phyloP scores from a whole-genome alignment of 2,113 vertebrate genomes.

The Ivindomyrus marchei region DNA sequence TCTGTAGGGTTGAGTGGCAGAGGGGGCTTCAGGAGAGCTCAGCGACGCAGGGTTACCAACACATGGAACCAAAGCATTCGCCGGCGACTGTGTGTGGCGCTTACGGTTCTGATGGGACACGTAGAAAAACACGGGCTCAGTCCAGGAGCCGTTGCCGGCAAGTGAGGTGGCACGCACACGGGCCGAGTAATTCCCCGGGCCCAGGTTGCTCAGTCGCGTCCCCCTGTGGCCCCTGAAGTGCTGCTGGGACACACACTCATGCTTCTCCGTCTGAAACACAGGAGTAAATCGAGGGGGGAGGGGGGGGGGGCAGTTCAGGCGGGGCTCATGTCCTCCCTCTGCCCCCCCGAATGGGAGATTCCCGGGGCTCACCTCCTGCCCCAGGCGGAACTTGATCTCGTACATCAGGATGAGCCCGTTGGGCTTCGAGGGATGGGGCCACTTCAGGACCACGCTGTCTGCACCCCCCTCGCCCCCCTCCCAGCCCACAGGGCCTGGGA shows the following conservation, averaged over 20 bases:
- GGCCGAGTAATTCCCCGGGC: constrained; percentile 87
- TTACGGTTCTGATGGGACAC: constrained; percentile 78
- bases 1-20: constrained; percentile 51
- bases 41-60: not conserved
- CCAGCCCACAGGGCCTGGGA: constrained; percentile 76
- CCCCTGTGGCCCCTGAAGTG: constrained; percentile 73
- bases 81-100: constrained; percentile 20
- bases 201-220: constrained; percentile 73
- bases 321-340: not conserved
- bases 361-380: constrained; percentile 67
- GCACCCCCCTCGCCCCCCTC: constrained; percentile 60
- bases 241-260: constrained; percentile 84
- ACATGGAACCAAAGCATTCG: not conserved
- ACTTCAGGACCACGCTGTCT: constrained; percentile 77
- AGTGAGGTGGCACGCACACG: constrained; percentile 87
- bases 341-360: too few species aligned
- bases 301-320: not conserved
- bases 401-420: constrained; percentile 94
- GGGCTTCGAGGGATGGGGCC: constrained; percentile 76
- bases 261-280: constrained; percentile 64
- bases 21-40: not conserved
- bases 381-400: constrained; percentile 83
- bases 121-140: constrained; percentile 73
- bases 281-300: not conserved
- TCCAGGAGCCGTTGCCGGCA: constrained; percentile 96